Evolutionary conservation across 2,797 vertebrate genomes (phyloP).

Genomic region (Coendou prehensilis): DNA sequence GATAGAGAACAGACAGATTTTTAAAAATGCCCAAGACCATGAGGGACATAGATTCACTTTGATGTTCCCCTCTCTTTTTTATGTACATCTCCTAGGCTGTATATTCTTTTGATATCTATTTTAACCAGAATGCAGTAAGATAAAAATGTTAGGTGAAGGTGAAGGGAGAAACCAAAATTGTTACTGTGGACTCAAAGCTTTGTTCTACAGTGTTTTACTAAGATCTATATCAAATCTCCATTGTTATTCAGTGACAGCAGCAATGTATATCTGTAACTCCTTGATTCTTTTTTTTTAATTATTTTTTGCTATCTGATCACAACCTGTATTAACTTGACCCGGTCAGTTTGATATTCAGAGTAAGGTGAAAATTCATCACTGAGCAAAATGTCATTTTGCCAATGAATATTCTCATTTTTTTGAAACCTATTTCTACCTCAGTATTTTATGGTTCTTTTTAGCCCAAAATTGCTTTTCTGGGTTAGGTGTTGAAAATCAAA

Average conservation of each 20-base stretch:
- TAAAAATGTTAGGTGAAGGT: constrained; percentile 56
- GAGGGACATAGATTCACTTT: background rate
- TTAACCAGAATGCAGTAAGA: constrained; percentile 49
- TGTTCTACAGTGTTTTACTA: constrained; percentile 23
- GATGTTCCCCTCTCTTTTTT: background rate
- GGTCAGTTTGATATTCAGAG: background rate
- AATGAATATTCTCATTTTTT: constrained; percentile 18
- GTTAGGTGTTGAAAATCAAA: constrained; percentile 54
- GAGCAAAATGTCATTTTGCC: constrained; percentile 50
- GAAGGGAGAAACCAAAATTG: background rate
- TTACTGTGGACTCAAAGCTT: background rate
- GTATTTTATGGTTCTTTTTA: constrained; percentile 50
- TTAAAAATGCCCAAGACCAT: background rate
- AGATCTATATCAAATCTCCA: background rate
- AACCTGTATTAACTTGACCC: constrained; percentile 17
- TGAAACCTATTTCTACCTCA: background rate
- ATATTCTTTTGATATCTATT: constrained; percentile 57
- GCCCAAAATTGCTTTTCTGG: background rate
- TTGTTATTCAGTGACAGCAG: background rate
- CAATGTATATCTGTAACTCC: background rate
- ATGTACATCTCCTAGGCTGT: background rate
- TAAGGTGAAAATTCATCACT: constrained; percentile 23
- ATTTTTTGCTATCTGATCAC: background rate
- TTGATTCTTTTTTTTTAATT: background rate
- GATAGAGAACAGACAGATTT: background rate